phyloP scores from a whole-genome alignment of 2,113 vertebrate species.

The Eleginops maclovinus region DNA sequence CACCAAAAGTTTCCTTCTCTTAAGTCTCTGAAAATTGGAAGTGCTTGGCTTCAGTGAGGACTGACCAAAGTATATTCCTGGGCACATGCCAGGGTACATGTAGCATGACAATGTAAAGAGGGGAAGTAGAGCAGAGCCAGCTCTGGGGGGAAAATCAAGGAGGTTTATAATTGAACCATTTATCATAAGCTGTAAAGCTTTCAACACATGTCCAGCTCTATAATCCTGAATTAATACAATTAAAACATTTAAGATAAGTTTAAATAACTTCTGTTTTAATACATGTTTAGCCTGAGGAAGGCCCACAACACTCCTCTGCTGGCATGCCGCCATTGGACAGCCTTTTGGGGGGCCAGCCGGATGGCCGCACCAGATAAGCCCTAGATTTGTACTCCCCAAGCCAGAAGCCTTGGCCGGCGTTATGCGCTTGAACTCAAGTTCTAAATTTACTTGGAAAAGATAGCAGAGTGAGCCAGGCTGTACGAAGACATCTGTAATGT shows the following conservation, averaged over 20 bases:
- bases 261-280: neutral
- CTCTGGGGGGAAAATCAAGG: neutral
- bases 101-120: conserved; percentile 26
- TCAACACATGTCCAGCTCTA: neutral
- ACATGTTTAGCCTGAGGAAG: neutral
- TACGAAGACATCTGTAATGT: conserved; percentile 64
- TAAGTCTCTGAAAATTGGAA: conserved; percentile 25
- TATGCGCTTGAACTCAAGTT: conserved; percentile 63
- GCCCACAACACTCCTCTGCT: conserved; percentile 12
- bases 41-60: neutral
- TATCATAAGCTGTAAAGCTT: conserved; percentile 23
- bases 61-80: conserved; percentile 5
- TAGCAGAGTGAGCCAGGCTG: conserved; percentile 26
- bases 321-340: conserved; percentile 17
- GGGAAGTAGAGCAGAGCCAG: conserved; percentile 26
- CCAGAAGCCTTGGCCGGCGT: conserved; percentile 41
- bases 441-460: conserved; percentile 60
- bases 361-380: conserved; percentile 65
- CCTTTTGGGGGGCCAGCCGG: conserved; percentile 23
- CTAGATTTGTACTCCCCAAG: conserved; percentile 54
- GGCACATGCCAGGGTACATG: neutral
- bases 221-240: conserved; percentile 31
- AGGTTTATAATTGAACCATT: conserved; percentile 47
- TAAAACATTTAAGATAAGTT: conserved; percentile 19
- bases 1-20: conserved; percentile 26